Base-by-base conservation (phyloP, 2,888 invertebrate species). In the Pandemis corylana region DNA sequence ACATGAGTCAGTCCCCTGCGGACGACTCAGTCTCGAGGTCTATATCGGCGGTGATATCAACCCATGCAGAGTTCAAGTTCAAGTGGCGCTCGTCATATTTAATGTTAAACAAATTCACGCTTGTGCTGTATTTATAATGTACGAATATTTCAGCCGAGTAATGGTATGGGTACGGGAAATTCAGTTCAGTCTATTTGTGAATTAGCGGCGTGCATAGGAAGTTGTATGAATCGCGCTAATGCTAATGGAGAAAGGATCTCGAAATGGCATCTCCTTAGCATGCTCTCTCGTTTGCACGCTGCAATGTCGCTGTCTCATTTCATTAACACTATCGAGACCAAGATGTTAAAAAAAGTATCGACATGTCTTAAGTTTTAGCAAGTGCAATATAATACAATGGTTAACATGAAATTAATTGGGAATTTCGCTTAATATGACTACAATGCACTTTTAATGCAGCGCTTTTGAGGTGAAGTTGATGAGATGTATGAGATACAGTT, bases 1-100 rank as follows among this genome's bases (percentile, higher is more conserved):
- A 69, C 76, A 78, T 76, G 68, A 68, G 63, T 64, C 56, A 73
- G 61, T 20, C 66, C 66, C 67, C 56, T 36, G 66, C 62, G 62
- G 65, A 63, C 68, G 75, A 41, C 63, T 63, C 63, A 12, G 76
- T 68, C 64, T 72, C 59, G 44, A 9, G 44, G 46, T 70, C 36
- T 61, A 20, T 13, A 12, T 36, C 68, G 36, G 13, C n/a, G 41
- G 44, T 36, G 67, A 20, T 73, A 73, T 73, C 68, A 67, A 36
- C 49, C 62, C 64, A 68, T 65, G 63, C 64, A 10, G 64, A 69
- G 73, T 73, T 69, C 73, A 69, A 69, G 73, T 68, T 68, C 68
- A 73, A 51, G 36, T n/a, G 28, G 46, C 12, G 49, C 28, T 49
- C 49, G 46, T 63, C 62, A 63, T 59, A 56, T 68, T 68, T 63